Percentiles rank a stretch among this genome's conserved stretches.
Evolutionary conservation across 2,888 invertebrate genomes (phyloP).

Genomic region (Venusia cambrica): DNA sequence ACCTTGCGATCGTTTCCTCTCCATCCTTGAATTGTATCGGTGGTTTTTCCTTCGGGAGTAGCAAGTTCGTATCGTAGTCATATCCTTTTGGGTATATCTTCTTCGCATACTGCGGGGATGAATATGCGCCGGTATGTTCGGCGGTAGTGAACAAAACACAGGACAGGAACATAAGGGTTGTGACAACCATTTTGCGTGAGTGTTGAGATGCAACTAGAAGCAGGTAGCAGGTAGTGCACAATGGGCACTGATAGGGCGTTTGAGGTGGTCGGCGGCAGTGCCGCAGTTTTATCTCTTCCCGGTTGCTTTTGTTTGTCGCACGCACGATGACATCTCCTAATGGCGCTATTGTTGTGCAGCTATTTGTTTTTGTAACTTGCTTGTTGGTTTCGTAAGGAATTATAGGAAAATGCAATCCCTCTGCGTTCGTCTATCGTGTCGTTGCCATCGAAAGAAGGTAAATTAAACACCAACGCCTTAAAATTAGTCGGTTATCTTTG

Average conservation of each 20-base stretch:
- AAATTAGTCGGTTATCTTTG: too few relatives aligned
- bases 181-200: constrained; percentile 53
- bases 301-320: constrained; percentile 70
- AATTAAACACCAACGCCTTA: too few relatives aligned
- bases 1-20: constrained; percentile 47
- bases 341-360: constrained; percentile 69
- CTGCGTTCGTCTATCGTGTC: too few relatives aligned
- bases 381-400: constrained; percentile 28
- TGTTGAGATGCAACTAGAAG: constrained; percentile 43
- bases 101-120: constrained; percentile 76
- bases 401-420: too few relatives aligned
- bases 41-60: constrained; percentile 60
- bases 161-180: constrained; percentile 44
- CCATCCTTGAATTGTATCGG: constrained; percentile 49
- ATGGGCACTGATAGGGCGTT: constrained; percentile 49
- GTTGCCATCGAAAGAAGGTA: too few relatives aligned
- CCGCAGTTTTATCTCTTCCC: constrained; percentile 74
- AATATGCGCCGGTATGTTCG: constrained; percentile 75
- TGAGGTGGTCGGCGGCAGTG: constrained; percentile 45
- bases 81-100: constrained; percentile 65
- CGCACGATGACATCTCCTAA: constrained; percentile 77
- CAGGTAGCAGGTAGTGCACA: constrained; percentile 53
- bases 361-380: constrained; percentile 25
- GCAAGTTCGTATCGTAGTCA: constrained; percentile 46
- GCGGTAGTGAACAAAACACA: constrained; percentile 39